A percentile compares a stretch with the other conserved stretches of the same genome.
phyloP scores from a whole-genome alignment of 2,797 vertebrate genomes.

The Parambassis ranga region DNA sequence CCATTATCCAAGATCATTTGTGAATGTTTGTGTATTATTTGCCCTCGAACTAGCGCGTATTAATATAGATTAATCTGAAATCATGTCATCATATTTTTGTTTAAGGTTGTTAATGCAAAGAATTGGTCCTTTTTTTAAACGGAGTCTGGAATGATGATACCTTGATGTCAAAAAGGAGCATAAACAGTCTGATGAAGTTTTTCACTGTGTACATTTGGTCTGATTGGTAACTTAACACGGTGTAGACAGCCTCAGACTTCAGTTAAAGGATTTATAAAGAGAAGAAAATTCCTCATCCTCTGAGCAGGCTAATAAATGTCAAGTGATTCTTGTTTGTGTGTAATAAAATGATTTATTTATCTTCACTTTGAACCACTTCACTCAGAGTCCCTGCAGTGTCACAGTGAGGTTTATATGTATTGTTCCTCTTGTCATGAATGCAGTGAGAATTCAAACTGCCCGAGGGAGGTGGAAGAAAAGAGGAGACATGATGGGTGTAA shows the following conservation, averaged over 20 bases:
- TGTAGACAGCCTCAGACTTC: background rate
- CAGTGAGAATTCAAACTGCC: conserved; percentile 16
- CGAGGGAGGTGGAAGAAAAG: conserved; percentile 13
- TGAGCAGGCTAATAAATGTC: background rate
- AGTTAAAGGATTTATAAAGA: background rate
- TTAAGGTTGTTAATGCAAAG: rapidly evolving
- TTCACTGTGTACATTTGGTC: too few relatives aligned
- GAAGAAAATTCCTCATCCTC: background rate
- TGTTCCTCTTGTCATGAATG: conserved; percentile 13
- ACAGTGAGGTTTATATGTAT: background rate
- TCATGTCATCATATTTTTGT: background rate
- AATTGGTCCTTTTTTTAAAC: background rate
- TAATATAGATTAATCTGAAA: too few relatives aligned
- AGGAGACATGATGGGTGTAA: conserved; percentile 38
- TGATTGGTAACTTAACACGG: background rate
- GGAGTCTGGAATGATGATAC: background rate
- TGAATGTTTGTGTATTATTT: rapidly evolving
- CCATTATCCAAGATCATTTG: rapidly evolving
- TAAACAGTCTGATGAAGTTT: background rate
- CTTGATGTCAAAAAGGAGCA: background rate
- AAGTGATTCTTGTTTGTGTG: conserved; percentile 3
- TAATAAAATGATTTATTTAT: background rate
- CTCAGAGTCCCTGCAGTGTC: background rate
- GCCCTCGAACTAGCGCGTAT: rapidly evolving
- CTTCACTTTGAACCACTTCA: background rate